Percentiles rank a stretch among this genome's conserved stretches.
These are phyloP conservation scores for Corvus hawaiiensis DNA, from an alignment of 2,113 vertebrate genomes.

Conservation along the genomic window DNA sequence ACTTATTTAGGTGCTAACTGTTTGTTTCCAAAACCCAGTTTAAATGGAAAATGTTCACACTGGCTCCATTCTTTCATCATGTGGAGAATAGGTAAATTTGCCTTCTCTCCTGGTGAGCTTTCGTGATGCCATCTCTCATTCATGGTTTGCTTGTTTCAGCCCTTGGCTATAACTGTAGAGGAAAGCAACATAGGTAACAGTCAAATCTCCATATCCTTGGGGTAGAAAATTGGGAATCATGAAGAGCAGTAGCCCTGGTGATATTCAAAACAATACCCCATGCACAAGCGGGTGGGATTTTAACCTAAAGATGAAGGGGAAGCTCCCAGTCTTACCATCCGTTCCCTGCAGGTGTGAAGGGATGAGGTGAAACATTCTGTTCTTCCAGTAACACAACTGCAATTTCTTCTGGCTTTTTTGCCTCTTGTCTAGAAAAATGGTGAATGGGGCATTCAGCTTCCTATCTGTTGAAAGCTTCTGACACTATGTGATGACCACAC, in stretches of 20 bases:
- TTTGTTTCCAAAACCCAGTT: slow-evolving; percentile 3
- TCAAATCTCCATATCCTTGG: not conserved
- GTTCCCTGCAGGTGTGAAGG: not conserved
- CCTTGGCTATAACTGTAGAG: not conserved
- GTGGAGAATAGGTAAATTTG: not conserved
- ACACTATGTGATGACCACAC: not conserved
- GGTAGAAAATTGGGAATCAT: not conserved
- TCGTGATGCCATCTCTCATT: not conserved
- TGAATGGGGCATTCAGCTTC: not conserved
- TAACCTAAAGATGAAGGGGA: not conserved
- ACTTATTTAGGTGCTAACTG: slow-evolving; percentile 8
- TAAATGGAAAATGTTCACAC: not conserved
- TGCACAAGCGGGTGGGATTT: not conserved
- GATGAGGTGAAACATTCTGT: not conserved
- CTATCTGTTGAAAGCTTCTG: not conserved
- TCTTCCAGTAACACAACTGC: not conserved
- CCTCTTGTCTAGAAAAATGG: not conserved
- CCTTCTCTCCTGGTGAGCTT: not conserved
- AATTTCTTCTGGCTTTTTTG: not conserved
- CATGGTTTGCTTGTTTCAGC: not conserved
- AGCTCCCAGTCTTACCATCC: not conserved
- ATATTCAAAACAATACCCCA: not conserved
- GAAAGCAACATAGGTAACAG: not conserved
- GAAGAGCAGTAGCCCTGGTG: not conserved
- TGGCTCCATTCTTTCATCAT: not conserved